Evolutionary conservation across 2,888 invertebrate genomes (phyloP).

Genomic region (Lingula anatina): DNA sequence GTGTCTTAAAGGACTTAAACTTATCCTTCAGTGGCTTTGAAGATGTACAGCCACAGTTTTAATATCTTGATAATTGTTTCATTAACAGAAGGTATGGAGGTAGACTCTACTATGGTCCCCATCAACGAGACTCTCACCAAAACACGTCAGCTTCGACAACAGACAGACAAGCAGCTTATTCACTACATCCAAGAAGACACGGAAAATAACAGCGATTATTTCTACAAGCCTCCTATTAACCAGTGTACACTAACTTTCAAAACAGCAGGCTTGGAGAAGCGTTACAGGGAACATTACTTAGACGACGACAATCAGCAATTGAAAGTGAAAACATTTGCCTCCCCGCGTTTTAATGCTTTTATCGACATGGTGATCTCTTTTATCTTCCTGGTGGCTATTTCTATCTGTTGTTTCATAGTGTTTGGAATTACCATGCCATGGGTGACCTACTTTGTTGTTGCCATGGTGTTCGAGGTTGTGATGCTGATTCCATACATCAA

Average conservation of each 20-base stretch:
- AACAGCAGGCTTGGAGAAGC: slow-evolving; percentile 71
- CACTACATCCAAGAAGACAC: slow-evolving; percentile 65
- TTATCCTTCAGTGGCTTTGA: too few species aligned
- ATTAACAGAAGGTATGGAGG: too few species aligned
- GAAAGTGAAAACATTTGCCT: slow-evolving; percentile 68
- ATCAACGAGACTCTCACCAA: slow-evolving; percentile 31
- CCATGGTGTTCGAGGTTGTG: slow-evolving; percentile 45
- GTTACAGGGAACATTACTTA: slow-evolving; percentile 79
- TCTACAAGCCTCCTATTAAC: slow-evolving; percentile 68
- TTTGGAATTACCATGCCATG: slow-evolving; percentile 41
- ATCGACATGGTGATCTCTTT: slow-evolving; percentile 41
- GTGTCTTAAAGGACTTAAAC: too few species aligned
- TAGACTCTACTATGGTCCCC: slow-evolving; percentile 21
- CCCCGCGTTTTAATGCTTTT: slow-evolving; percentile 71
- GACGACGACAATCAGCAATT: slow-evolving; percentile 32
- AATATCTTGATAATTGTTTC: too few species aligned
- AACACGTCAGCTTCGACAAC: slow-evolving; percentile 67
- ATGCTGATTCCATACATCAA: slow-evolving; percentile 34
- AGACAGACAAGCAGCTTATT: slow-evolving; percentile 83
- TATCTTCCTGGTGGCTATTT: slow-evolving; percentile 32
- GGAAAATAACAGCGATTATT: slow-evolving; percentile 32
- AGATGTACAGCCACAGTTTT: too few species aligned
- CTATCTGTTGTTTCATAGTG: slow-evolving; percentile 42
- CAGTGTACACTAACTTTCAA: slow-evolving; percentile 76
- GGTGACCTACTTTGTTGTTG: slow-evolving; percentile 52